Evolutionary conservation across 2,888 invertebrate species (phyloP), one percentile per base, ranked within the genome.

Genomic region (Siphonodentalium dalli): DNA sequence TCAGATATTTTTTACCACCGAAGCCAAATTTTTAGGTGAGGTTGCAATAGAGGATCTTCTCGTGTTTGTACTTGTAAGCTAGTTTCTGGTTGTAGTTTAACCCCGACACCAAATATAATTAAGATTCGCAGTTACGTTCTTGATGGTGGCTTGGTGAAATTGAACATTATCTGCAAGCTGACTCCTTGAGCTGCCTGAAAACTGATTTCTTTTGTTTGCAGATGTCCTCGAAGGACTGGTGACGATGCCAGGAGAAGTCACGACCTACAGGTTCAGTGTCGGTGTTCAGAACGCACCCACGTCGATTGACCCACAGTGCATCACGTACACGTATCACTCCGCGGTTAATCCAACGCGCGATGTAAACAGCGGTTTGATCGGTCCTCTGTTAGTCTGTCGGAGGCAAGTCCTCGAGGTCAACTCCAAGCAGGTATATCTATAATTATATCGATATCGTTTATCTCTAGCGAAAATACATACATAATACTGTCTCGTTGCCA

Each of bases 261-360:
- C 52, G 26, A 28, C 46, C 13, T 68, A 68, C 55, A 43, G 47
- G 8, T 68, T 59, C 37, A 50, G 29, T 13, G 60, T 66, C 1
- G 59, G 63, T 6, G 56, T 58, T 8, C 7, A 18, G 7, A 18
- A 7, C n/a, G 34, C 34, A 7, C 34, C 34, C 7, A 34, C 34
- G 18, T n/a, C 34, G 18, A 18, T 7, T 18, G 34, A 34, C 34
- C n/a, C 34, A 18, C 7, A 34, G 15, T 34, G 34, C 18, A 34
- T 34, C 18, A 34, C 34, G 18, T 18, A 34, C 34, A 34, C 18
- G 34, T 34, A 34, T 34, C 34, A 34, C 18, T 34, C 34, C 34
- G 34, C 34, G 0, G 34, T 34, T 8, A 34, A 34, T 8, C n/a
- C 18, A 15, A 7, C 18, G n/a, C n/a, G 18, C 7, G 34, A 34